Base-by-base conservation (phyloP, 2,888 invertebrate species). In the Chymomyza procnemis region DNA sequence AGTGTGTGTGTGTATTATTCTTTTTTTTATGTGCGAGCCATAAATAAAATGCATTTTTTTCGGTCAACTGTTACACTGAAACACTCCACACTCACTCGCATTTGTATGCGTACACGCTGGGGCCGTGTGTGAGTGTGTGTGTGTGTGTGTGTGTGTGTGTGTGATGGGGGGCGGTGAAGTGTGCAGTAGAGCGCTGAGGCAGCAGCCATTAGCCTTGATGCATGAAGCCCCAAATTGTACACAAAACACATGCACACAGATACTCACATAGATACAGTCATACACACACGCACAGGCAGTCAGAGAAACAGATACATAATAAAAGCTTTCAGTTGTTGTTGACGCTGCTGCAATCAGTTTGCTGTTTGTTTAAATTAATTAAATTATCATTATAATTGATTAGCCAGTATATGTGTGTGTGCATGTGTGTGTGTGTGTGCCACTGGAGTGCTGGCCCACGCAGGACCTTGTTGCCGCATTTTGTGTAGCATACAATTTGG, bases 311-410 rank as follows among this genome's bases (percentile, higher is more conserved):
- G 4, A 30, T 4, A 16, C 18, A 50, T n/a, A 18, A 50, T 50
- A 50, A 8, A 50, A 16, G 50, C 50, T 61, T 52, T 16, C 14
- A 50, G 54, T 8, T 30, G 22, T 57, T 46, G 50, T 56, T 41
- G 30, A 41, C 16, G 59, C 14, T 19, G 48, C 8, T 67, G 69
- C 66, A 74, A 79, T 82, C 66, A 72, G 65, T 64, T 57, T 22
- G 58, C 60, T 81, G 74, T 81, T 81, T 81, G 82, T 68, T 73
- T 67, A 72, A 72, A 71, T 74, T 82, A 82, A 81, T 87, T 85
- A 75, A 79, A 85, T 73, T 71, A 77, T 70, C 77, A 75, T 75
- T 74, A 71, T 69, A 87, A 85, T 85, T 85, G 87, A 87, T 82
- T 85, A 73, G 83, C 66, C 64, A 64, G 55, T 65, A 69, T 52